Evolutionary conservation across 1,140 invertebrate species (phyloP), one percentile per base, ranked within the genome.

Genomic region (Leptinotarsa texana): DNA sequence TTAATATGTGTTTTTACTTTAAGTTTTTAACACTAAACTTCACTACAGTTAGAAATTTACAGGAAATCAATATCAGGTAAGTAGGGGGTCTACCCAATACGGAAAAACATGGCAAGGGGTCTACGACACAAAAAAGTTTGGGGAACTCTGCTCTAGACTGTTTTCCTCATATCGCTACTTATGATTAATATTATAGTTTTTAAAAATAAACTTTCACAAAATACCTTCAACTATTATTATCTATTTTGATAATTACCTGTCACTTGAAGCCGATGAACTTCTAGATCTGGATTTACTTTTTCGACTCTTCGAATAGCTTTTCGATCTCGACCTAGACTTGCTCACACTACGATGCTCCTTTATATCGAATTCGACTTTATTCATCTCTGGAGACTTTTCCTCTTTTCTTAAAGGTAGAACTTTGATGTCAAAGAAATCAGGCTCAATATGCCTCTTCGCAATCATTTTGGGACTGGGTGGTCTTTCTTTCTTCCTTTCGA

Each of bases 401-500:
- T 77, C 80, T 24, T 75, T 80, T 57, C 77, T 84, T 42, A 82
- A 72, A 13, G 83, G 82, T 33, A 84, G 72, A 4, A 83, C 79
- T 51, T 83, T 83, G 68, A 84, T 83, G 74, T 84, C 83, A 62
- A 84, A 84, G 49, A 74, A 57, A 77, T 82, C 78, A n/a, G 81
- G 74, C 66, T 83, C 72, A n/a, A 84, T 78, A 47, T 72, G 70
- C 24, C 42, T 48, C 22, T 73, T 65, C 17, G 62, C n/a, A 66
- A 74, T 57, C 27, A 18, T 63, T 74, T 74, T 62, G n/a, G 77
- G 77, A 75, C 76, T 81, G 57, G 69, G 33, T 27, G 74, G 47
- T 63, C 69, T 78, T 27, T 82, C 85, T 72, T 82, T 85, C 81
- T 86, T 87, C 83, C 85, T 88, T 74, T 88, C 87, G 71, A 88